Base-by-base conservation (phyloP, 1,140 invertebrate genomes). In the Mactra quadrangularis region DNA sequence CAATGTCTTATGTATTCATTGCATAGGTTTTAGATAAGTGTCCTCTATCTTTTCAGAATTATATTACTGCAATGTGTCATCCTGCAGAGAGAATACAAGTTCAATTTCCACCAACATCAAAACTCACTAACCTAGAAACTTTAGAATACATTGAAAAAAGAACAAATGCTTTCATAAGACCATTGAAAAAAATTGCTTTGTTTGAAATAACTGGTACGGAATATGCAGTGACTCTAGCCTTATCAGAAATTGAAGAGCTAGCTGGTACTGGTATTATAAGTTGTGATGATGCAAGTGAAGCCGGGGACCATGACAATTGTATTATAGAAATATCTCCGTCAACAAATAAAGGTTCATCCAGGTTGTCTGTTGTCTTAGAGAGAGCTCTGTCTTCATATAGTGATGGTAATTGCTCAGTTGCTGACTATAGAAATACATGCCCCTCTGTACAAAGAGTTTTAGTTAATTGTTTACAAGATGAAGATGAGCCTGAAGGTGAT, bases 91-190 rank as follows among this genome's bases (percentile, higher is more conserved):
- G 19, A 17, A 84, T 84, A 47, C 27, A 62, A 22, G 50, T 89
- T 7, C 59, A 81, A 47, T 84, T 84, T 72, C 74, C 85, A 38
- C 38, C 25, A n/a, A 53, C 53, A 17, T 57, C 68, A 27, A 81
- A 78, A n/a, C 31, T 83, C 17, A 60, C 85, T 45, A 77, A 79
- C 55, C 57, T 62, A 52, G 47, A 81, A 55, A 83, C 47, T 45
- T 53, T 87, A 50, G 87, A 88, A 74, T 62, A 84, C 15, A 87
- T 90, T 31, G 89, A 90, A 77, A 87, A 83, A 64, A 79, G 84
- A 41, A 89, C 89, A 52, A 83, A 85, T 86, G 87, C 89, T 31
- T 83, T 82, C 38, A 85, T 90, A 41, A 72, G 75, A 33, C 35
- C 71, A 31, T 66, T 78, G 22, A 31, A 77, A 47, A 76, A 83